phyloP scores from a whole-genome alignment of 2,113 vertebrate genomes.

The Oenanthe melanoleuca region DNA sequence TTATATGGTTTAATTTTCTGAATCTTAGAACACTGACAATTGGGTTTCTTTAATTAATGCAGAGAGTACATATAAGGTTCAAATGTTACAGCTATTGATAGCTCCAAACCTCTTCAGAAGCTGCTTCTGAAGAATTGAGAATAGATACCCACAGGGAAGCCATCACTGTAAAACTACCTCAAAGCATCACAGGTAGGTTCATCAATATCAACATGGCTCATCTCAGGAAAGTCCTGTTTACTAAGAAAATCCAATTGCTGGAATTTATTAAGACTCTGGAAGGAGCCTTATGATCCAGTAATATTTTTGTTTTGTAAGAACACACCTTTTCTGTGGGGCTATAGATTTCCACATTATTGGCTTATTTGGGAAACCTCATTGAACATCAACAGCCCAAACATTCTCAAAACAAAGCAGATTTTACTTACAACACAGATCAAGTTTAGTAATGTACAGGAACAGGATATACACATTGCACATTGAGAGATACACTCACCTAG shows the following conservation, averaged over 20 bases:
- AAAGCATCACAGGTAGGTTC: not conserved
- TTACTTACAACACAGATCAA: not conserved
- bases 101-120: not conserved
- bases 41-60: not conserved
- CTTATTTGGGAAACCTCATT: not conserved
- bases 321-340: not conserved
- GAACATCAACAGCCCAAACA: not conserved
- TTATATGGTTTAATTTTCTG: not conserved
- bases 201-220: not conserved
- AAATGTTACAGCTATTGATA: not conserved
- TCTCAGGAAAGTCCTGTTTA: not conserved
- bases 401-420: not conserved
- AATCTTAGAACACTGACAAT: fast-evolving
- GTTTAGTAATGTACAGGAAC: not conserved
- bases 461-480: not conserved
- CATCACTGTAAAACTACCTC: not conserved
- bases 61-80: not conserved
- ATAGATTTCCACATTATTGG: not conserved
- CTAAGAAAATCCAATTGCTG: not conserved
- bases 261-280: not conserved
- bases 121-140: not conserved
- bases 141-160: not conserved
- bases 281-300: not conserved
- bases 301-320: not conserved
- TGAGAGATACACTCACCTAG: not conserved